Evolutionary conservation across 2,797 vertebrate species (phyloP), one percentile per base, ranked within the genome.

Genomic region (Sebastes iracundus): DNA sequence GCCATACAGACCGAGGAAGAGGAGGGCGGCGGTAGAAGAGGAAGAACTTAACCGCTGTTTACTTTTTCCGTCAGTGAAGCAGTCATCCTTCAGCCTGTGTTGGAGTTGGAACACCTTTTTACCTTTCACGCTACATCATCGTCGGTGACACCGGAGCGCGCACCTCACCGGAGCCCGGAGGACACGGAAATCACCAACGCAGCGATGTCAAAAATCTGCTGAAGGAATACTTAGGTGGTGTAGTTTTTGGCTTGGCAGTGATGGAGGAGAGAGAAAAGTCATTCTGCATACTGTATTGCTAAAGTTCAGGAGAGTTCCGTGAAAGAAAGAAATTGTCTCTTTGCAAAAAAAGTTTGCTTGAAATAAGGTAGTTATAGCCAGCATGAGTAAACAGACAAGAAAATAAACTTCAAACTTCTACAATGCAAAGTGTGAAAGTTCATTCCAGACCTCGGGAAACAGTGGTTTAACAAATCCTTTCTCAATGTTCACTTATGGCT

Each of bases 31-130:
- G 74, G 75, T 38, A 46, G 77, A 65, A 35, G 80, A 73, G 30
- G 75, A 74, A 80, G 70, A 52, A 65, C 56, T 52, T 69, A 32
- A 73, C 64, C 22, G 60, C 58, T 82, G 70, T 71, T 56, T 35
- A 28, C 77, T 84, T 76, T 81, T 79, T 76, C 56, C 64, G 79
- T 74, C 79, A 63, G 63, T 14, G 65, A 72, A 61, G 75, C 18
- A 61, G 80, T 73, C 80, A 77, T 72, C 79, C 77, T 77, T 79
- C 66, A 87, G 55, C 77, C 42, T 6, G 28, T 12, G 52, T 56
- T 30, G 62, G 68, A 59, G 72, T 46, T 2, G 38, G 27, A 78
- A 35, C 75, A 53, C 28, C 49, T 81, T 52, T 42, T 71, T 58
- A 55, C 23, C 72, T 73, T 73, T 80, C 77, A 72, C 3, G 35